Conservation (phyloP, 2,888 invertebrate species). For the Epinotia brunnichana region DNA sequence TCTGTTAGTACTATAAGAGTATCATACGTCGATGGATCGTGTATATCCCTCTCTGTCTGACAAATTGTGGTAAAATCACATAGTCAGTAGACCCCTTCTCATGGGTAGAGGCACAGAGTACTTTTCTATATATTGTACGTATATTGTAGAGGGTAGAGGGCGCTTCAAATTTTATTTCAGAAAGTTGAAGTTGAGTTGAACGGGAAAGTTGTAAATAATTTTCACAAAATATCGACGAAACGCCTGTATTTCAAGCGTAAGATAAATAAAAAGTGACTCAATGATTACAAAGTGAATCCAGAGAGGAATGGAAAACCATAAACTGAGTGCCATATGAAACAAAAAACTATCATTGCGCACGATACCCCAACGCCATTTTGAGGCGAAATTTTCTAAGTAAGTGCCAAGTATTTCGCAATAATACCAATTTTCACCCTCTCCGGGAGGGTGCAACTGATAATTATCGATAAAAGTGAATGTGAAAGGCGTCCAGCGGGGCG, state of each 20-base stretch:
- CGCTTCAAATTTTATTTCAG: conserved; percentile 47
- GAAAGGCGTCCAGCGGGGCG: conserved; percentile 54
- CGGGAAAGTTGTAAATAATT: conserved; percentile 83
- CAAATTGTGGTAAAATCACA: too few relatives aligned
- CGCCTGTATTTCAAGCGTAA: conserved; percentile 55
- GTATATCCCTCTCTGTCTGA: too few relatives aligned
- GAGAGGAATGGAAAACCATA: conserved; percentile 70
- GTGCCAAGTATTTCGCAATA: conserved; percentile 84
- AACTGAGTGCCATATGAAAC: conserved; percentile 77
- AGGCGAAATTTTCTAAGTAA: conserved; percentile 85
- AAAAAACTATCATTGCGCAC: conserved; percentile 84
- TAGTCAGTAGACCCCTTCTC: too few relatives aligned
- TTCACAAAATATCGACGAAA: conserved; percentile 66
- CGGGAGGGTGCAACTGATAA: conserved; percentile 58
- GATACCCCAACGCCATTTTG: conserved; percentile 85
- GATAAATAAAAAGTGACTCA: conserved; percentile 65
- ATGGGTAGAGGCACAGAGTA: too few relatives aligned
- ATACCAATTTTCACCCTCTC: conserved; percentile 67
- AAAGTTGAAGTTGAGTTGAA: conserved; percentile 60
- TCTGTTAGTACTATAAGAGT: too few relatives aligned
- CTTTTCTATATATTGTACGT: too few relatives aligned
- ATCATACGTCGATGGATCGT: too few relatives aligned
- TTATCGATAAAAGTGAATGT: conserved; percentile 60
- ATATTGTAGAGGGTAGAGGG: too few relatives aligned
- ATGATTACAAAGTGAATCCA: conserved; percentile 66